Base-by-base conservation (phyloP, 2,888 invertebrate genomes). In the Axea sp. region DNA sequence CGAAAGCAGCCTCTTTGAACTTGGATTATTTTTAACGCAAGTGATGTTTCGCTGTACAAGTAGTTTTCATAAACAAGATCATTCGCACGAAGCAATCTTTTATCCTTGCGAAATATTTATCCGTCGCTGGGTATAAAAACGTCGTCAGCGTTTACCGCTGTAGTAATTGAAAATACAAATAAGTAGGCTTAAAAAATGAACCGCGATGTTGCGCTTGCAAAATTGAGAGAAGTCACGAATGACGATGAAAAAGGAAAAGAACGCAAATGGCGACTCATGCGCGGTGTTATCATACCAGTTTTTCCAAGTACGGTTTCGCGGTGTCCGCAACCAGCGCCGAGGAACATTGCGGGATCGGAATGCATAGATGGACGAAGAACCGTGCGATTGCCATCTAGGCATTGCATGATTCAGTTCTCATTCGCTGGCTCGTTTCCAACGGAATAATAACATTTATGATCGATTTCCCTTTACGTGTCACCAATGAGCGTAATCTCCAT, bases 361-460 rank as follows among this genome's bases (percentile, higher is more conserved):
- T 65, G 55, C 43, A 28, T 45, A 31, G 43, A 24, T 65, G 55
- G 22, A 45, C 28, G 65, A 65, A 28, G 45, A 65, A 47, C 31
- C 55, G 22, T 15, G 14, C 9, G 31, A 57, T 17, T 26, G 22
- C 19, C 28, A 43, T 28, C 37, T 35, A 62, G 39, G 19, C 12
- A 15, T 65, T 65, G 65, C 55, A 55, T 45, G 35, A 65, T 65
- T 35, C 12, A 30, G 30, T 14, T 30, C 30, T 43, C 45, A 65
- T 65, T 55, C 41, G 65, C 22, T 35, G 45, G 65, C 22, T 35
- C 55, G 30, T 30, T 53, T 39, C 12, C 43, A 53, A 17, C 19
- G 15, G 37, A 65, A 55, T 47, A 65, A 55, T 30, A 45, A 65
- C 45, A 53, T 53, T 28, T 45, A 43, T 55, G 45, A 55, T 65